Base-by-base conservation (phyloP, 2,797 vertebrate species). In the Champsocephalus gunnari region DNA sequence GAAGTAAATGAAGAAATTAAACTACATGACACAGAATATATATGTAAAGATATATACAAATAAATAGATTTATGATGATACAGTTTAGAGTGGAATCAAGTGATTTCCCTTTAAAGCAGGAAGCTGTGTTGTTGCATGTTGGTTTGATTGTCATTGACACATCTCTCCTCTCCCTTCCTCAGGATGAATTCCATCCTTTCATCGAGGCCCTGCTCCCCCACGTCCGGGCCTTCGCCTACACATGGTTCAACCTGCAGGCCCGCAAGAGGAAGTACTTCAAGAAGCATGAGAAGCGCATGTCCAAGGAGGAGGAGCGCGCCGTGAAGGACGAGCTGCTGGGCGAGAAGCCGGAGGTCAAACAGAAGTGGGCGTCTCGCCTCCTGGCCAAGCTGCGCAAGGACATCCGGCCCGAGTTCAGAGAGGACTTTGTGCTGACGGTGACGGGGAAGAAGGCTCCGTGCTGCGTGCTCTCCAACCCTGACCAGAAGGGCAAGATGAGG, bases 211-310 rank as follows among this genome's bases (percentile, higher is more conserved):
- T 99, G 93, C 96, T 99, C 93, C 98, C 98, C 75, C 98, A 99
- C 66, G 98, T 99, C 90, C 97, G 97, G 91, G 98, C 98, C 82
- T 99, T 99, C 79, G 96, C 98, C 28, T 99, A 99, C 95, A 99
- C 98, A 12, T 99, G 98, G 98, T 99, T 99, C 95, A 99, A 99
- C 96, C 94, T 99, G 92, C 98, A 99, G 96, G 98, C 98, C 88
- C 96, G 98, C 90, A 99, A 99, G 93, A 94, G 98, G 94, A 99
- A 99, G 96, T 99, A 98, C 96, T 99, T 99, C 95, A 99, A 99
- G 94, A 99, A 99, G 94, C 98, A 99, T 72, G 98, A 99, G 95
- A 99, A 99, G 92, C 97, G 98, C 85, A 99, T 99, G 98, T 98
- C 98, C 87, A 99, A 99, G 95, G 98, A 99, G 92, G 98, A 99